Evolutionary conservation across 2,113 vertebrate genomes (phyloP).

Genomic region (Otus sunia): DNA sequence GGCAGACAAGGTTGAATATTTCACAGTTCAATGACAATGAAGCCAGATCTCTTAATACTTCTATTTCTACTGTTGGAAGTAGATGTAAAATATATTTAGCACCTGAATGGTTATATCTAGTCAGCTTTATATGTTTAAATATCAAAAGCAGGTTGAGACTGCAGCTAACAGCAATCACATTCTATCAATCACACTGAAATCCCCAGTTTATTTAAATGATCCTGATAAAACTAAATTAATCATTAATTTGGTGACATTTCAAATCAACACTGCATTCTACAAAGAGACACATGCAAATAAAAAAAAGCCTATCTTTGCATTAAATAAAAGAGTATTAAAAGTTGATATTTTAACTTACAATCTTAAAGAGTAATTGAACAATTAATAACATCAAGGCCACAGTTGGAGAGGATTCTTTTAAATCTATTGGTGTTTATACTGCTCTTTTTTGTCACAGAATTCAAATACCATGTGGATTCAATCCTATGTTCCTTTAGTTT

Average conservation of each 20-base stretch:
- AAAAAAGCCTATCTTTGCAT: background rate
- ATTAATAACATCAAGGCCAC: constrained; percentile 15
- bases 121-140: constrained; percentile 89
- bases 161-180: constrained; percentile 82
- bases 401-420: background rate
- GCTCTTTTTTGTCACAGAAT: background rate
- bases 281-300: constrained; percentile 43
- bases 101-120: constrained; percentile 84
- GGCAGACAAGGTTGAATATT: constrained; percentile 87
- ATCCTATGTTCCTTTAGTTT: background rate
- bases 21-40: constrained; percentile 85
- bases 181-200: constrained; percentile 82
- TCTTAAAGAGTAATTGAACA: constrained; percentile 22
- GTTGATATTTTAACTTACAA: constrained; percentile 10
- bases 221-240: constrained; percentile 85
- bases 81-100: constrained; percentile 85
- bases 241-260: constrained; percentile 85
- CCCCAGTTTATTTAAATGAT: constrained; percentile 88
- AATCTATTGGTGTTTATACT: background rate
- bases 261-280: constrained; percentile 76
- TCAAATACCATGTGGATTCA: background rate
- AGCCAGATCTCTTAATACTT: constrained; percentile 83
- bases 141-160: constrained; percentile 84
- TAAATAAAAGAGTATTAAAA: constrained; percentile 23
- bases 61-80: constrained; percentile 75